Base-by-base conservation (phyloP, 1,140 invertebrate genomes). In the Cydia pomonella region DNA sequence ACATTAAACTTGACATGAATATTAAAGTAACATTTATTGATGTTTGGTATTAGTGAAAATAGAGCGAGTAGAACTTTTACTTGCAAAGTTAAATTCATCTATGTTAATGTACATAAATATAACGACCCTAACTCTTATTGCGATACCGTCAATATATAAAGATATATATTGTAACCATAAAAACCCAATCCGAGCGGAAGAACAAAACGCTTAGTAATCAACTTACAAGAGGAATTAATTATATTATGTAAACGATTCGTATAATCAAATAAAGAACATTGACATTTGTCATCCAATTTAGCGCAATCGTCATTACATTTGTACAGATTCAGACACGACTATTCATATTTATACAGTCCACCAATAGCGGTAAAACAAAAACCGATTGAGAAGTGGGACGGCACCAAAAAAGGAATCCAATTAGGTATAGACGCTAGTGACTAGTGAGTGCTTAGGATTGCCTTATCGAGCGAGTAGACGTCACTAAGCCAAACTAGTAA, bases 361-460 rank as follows among this genome's bases (percentile, higher is more conserved):
- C 18, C 16, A 29, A 38, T 69, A 69, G 25, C 13, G 33, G 27
- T 33, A 33, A 69, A 33, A 69, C 33, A 69, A 69, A 64, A 33
- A 69, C 18, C 13, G 12, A 66, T 33, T 66, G 25, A 29, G 27
- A 66, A 66, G 63, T 66, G 63, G 29, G n/a, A 69, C 64, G 29
- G 16, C n/a, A 41, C 64, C 16, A 38, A 69, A 69, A 66, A 69
- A 33, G n/a, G n/a, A 69, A 69, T 69, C 64, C 64, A 69, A 69
- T 69, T 69, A 41, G 64, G 64, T 33, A 38, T 69, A 41, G 29
- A 69, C 64, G 64, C 29, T 21, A 69, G 33, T 41, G 16, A 69
- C 29, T 21, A 69, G 33, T 41, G 16, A 69, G n/a, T 38, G 64
- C 29, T 69, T 23, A 59, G 7, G 2, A 21, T 59, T 59, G 18